These are phyloP conservation scores for Saxidomus purpurata DNA, from an alignment of 1,140 invertebrate species.

Conservation along the genomic window DNA sequence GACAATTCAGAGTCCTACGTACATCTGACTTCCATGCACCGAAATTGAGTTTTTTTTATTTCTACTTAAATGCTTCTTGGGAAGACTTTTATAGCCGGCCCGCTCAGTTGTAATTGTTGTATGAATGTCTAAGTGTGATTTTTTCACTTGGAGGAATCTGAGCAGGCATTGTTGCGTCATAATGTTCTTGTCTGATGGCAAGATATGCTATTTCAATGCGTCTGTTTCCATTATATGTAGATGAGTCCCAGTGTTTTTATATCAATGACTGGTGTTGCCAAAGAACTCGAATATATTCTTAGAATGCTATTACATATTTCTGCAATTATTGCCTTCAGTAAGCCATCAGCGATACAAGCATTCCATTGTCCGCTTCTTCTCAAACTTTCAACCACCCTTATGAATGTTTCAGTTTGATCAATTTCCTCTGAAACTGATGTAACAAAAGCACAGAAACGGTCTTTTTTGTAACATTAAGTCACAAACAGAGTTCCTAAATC, in stretches of 20 bases:
- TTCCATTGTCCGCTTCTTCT: slow-evolving; percentile 46
- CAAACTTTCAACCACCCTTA: no score
- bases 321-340: neutral
- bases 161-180: slow-evolving; percentile 28
- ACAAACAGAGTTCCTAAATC: no score
- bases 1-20: neutral
- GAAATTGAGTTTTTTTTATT: slow-evolving; percentile 20
- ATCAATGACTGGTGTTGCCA: slow-evolving; percentile 30
- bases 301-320: neutral
- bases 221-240: neutral
- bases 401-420: no score
- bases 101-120: neutral
- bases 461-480: no score
- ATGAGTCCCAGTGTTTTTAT: neutral
- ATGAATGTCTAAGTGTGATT: no score
- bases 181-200: slow-evolving; percentile 12
- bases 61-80: slow-evolving; percentile 13
- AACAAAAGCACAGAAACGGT: no score
- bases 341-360: neutral
- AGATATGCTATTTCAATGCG: neutral
- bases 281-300: slow-evolving; percentile 27
- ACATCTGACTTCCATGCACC: slow-evolving; percentile 26
- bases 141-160: neutral
- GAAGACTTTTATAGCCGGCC: slow-evolving; percentile 27
- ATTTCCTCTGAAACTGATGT: no score